Percentiles rank a stretch among this genome's conserved stretches.
Evolutionary conservation across 2,797 vertebrate species (phyloP).

Genomic region (Phylloscopus collybita): DNA sequence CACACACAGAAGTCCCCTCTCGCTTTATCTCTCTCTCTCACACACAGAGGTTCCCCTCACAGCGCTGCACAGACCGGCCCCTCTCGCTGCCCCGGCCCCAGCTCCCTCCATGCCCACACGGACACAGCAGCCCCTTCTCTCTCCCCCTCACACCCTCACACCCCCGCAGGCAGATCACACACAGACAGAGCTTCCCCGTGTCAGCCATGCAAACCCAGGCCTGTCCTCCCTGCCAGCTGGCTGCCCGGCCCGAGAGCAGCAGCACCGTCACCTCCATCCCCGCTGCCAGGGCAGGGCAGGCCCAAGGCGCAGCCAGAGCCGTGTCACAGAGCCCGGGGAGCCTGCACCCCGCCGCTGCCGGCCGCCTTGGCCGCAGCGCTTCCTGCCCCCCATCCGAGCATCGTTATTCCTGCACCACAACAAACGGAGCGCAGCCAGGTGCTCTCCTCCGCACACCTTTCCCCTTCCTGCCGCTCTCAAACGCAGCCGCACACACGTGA

Average conservation of each 20-base stretch:
- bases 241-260: not conserved
- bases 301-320: fast-evolving
- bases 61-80: not conserved
- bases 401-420: not conserved
- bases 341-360: not conserved
- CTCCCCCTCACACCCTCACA: not conserved
- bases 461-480: not conserved
- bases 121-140: too few species aligned
- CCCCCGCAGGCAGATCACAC: not conserved
- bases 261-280: not conserved
- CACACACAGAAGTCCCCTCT: not conserved
- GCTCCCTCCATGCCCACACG: not conserved
- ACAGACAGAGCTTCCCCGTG: not conserved
- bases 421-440: not conserved
- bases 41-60: not conserved
- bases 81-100: not conserved
- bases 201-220: not conserved
- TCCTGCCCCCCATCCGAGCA: not conserved
- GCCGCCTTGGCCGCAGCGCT: not conserved
- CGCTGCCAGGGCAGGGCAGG: fast-evolving
- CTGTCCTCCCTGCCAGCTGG: not conserved
- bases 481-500: fast-evolving
- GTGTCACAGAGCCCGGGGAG: not conserved
- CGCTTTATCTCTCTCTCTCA: not conserved
- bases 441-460: not conserved